Percentiles rank a stretch among this genome's conserved stretches.
phyloP scores from a whole-genome alignment of 2,113 vertebrate species.

The Eubucco bourcierii region DNA sequence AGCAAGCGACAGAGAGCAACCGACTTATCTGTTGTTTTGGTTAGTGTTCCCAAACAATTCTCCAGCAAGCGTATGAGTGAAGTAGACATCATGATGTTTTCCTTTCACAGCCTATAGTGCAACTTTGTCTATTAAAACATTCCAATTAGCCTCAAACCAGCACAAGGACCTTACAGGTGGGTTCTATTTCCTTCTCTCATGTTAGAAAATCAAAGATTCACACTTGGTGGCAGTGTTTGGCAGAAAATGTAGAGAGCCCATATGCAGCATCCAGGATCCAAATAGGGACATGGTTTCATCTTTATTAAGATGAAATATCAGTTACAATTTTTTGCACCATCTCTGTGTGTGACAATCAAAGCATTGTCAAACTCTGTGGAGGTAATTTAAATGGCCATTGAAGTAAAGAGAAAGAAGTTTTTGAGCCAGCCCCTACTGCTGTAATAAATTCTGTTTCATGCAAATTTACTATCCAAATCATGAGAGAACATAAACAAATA shows the following conservation, averaged over 20 bases:
- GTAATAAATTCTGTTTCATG: background rate
- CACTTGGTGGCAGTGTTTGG: slow-evolving; percentile 77
- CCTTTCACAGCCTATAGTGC: too few relatives aligned
- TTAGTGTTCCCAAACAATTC: too few relatives aligned
- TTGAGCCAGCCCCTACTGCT: background rate
- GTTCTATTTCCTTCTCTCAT: background rate
- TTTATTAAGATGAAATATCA: slow-evolving; percentile 49
- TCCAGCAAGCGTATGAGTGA: too few relatives aligned
- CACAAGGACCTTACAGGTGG: background rate
- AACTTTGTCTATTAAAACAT: too few relatives aligned
- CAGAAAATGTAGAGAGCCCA: slow-evolving; percentile 58
- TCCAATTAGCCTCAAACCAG: too few relatives aligned
- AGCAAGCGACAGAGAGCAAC: too few relatives aligned
- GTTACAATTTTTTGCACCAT: slow-evolving; percentile 42
- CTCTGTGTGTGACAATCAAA: slow-evolving; percentile 46
- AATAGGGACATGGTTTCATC: background rate
- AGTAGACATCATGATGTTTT: too few relatives aligned
- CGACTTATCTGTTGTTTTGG: too few relatives aligned
- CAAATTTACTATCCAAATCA: background rate
- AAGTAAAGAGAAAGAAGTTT: slow-evolving; percentile 29
- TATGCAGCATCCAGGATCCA: background rate
- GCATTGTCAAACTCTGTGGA: slow-evolving; percentile 58
- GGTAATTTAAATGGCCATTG: slow-evolving; percentile 58
- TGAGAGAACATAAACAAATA: background rate
- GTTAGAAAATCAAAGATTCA: slow-evolving; percentile 1